phyloP scores from a whole-genome alignment of 2,113 vertebrate species.

The Gasterosteus aculeatus region DNA sequence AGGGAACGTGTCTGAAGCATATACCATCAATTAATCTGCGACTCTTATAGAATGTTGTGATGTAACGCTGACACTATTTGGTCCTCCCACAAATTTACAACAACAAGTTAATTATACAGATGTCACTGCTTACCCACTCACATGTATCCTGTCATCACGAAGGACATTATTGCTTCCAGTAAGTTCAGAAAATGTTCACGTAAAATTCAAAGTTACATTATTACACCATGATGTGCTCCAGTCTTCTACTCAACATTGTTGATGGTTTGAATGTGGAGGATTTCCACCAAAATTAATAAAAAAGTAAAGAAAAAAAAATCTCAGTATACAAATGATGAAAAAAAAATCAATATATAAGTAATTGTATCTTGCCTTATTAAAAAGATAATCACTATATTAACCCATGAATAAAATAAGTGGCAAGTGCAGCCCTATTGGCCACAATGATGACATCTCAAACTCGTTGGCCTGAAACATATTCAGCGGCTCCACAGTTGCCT shows the following conservation, averaged over 20 bases:
- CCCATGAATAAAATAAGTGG: not conserved
- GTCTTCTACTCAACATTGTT: not conserved
- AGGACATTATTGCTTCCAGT: constrained; percentile 43
- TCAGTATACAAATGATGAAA: too few relatives aligned
- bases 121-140: constrained; percentile 58
- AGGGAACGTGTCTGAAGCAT: constrained; percentile 22
- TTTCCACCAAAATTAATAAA: not conserved
- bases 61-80: constrained; percentile 35
- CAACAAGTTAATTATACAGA: constrained; percentile 65
- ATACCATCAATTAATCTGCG: constrained; percentile 31
- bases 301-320: not conserved
- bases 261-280: too few relatives aligned
- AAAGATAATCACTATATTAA: not conserved
- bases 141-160: constrained; percentile 56
- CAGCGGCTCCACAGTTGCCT: too few relatives aligned
- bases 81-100: constrained; percentile 54
- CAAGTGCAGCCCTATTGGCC: not conserved
- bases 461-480: too few relatives aligned
- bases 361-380: not conserved
- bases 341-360: not conserved
- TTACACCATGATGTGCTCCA: not conserved
- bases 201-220: constrained; percentile 30
- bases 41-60: constrained; percentile 32
- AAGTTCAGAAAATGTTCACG: constrained; percentile 30
- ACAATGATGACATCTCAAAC: constrained; percentile 1